These are phyloP conservation scores for Psococerastis gibbosa DNA, from an alignment of 2,888 invertebrate species.

Conservation along the genomic window DNA sequence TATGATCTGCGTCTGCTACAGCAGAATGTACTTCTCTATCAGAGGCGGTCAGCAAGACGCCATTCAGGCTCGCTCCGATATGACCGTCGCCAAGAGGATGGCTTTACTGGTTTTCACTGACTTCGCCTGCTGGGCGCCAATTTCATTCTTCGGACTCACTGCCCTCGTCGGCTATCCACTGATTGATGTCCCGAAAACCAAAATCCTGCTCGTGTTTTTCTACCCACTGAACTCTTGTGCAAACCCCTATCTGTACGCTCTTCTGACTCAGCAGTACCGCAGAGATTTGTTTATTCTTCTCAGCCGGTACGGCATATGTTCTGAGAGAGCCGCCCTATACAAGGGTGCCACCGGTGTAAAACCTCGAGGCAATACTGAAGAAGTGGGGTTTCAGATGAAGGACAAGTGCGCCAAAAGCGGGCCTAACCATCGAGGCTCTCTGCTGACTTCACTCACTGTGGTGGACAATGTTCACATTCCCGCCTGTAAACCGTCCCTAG, in stretches of 20 bases:
- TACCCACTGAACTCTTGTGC: slow-evolving; percentile 49
- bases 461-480: slow-evolving; percentile 20
- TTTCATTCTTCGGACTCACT: slow-evolving; percentile 43
- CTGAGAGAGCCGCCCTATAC: slow-evolving; percentile 20
- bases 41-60: slow-evolving; percentile 19
- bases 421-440: slow-evolving; percentile 23
- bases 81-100: slow-evolving; percentile 41
- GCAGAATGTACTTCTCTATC: slow-evolving; percentile 40
- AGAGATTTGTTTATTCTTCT: slow-evolving; percentile 35
- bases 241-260: slow-evolving; percentile 47
- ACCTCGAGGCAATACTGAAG: slow-evolving; percentile 18
- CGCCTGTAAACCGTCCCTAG: background rate
- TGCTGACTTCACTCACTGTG: slow-evolving; percentile 26
- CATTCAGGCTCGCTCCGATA: slow-evolving; percentile 27
- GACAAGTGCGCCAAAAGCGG: slow-evolving; percentile 17
- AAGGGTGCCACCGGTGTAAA: slow-evolving; percentile 28
- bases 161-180: slow-evolving; percentile 41
- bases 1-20: slow-evolving; percentile 40
- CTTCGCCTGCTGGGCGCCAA: slow-evolving; percentile 42
- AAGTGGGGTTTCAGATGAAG: slow-evolving; percentile 15
- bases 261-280: slow-evolving; percentile 43
- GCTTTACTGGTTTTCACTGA: slow-evolving; percentile 45
- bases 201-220: slow-evolving; percentile 42
- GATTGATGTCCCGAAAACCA: slow-evolving; percentile 33
- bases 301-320: slow-evolving; percentile 23